Percentiles rank a stretch among this genome's conserved stretches.
Conservation (phyloP, 2,888 invertebrate species). For the Labia minor region DNA sequence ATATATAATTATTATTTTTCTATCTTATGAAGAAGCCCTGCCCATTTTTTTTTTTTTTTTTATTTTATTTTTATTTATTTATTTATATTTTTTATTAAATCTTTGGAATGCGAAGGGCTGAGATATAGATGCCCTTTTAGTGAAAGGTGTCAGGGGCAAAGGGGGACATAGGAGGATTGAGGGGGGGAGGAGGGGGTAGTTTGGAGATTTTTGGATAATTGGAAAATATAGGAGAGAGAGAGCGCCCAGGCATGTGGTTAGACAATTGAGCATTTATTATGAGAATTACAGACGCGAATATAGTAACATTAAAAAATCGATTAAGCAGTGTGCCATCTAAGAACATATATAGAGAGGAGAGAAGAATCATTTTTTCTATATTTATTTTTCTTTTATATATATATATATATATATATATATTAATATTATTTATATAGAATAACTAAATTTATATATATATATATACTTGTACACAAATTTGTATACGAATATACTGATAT, state of each 20-base stretch:
- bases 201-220: too few relatives aligned
- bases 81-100: too few relatives aligned
- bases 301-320: background rate
- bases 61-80: too few relatives aligned
- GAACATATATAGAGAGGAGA: background rate
- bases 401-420: constrained; percentile 29
- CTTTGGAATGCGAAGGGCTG: background rate
- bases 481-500: too few relatives aligned
- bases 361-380: too few relatives aligned
- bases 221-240: too few relatives aligned
- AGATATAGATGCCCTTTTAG: background rate
- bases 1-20: too few relatives aligned
- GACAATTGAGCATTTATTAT: background rate
- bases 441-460: too few relatives aligned
- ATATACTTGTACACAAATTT: constrained; percentile 27
- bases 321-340: background rate
- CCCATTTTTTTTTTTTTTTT: background rate
- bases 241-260: background rate
- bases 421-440: too few relatives aligned
- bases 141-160: too few relatives aligned
- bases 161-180: too few relatives aligned
- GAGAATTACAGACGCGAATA: background rate
- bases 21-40: background rate
- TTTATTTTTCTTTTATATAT: constrained; percentile 27
- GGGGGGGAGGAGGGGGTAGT: too few relatives aligned